phyloP scores from a whole-genome alignment of 1,140 invertebrate species.

The Drosophila eugracilis region DNA sequence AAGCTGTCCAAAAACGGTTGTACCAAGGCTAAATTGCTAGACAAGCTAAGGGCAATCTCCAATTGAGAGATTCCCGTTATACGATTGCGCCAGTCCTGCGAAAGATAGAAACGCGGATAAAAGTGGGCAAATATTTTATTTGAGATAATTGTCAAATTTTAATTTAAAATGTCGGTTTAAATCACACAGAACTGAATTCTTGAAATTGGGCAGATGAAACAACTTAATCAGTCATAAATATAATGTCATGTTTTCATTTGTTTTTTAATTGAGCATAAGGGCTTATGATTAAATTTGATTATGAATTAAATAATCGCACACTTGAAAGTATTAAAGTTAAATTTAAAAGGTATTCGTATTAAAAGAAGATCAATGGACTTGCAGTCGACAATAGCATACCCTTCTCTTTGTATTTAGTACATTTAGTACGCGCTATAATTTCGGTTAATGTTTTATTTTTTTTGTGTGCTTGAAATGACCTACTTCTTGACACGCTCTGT shows the following conservation, averaged over 20 bases:
- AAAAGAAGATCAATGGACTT: not conserved
- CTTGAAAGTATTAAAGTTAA: not conserved
- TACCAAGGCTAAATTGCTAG: constrained; percentile 86
- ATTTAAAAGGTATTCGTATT: not conserved
- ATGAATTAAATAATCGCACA: no score
- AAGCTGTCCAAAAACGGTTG: constrained; percentile 88
- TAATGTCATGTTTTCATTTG: no score
- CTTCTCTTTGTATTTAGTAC: constrained; percentile 36
- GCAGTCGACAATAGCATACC: not conserved
- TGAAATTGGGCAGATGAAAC: no score
- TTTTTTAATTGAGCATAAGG: no score
- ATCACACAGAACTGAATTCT: no score
- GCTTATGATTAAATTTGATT: no score
- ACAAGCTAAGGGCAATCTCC: constrained; percentile 85
- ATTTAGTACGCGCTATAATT: constrained; percentile 70
- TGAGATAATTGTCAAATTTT: no score
- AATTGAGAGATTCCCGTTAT: constrained; percentile 87
- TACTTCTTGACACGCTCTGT: constrained; percentile 69
- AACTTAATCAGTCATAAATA: no score
- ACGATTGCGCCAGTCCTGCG: constrained; percentile 87
- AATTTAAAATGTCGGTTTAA: no score
- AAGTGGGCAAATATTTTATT: constrained; percentile 4
- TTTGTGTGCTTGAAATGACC: constrained; percentile 63
- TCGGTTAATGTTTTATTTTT: constrained; percentile 80
- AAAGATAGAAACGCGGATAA: not conserved